A percentile compares a stretch with the other conserved stretches of the same genome.
Evolutionary conservation across 1,140 invertebrate genomes (phyloP).

Genomic region (Drosophila murphyi): DNA sequence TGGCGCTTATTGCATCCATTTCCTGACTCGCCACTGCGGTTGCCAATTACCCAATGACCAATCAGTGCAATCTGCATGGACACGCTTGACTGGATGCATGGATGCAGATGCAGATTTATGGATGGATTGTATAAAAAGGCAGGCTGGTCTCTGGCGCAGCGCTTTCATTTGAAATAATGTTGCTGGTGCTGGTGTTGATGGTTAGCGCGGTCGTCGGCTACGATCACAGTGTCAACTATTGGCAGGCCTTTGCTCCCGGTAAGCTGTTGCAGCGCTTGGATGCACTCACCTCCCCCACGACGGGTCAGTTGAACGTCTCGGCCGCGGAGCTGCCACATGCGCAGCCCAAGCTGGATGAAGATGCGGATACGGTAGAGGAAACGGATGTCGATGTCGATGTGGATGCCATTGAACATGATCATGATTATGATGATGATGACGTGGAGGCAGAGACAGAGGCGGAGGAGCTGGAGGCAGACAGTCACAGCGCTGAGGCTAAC

Average conservation of each 20-base stretch:
- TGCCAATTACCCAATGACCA: conserved; percentile 41
- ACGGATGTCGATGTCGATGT: not conserved
- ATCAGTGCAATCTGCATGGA: conserved; percentile 36
- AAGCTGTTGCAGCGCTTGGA: conserved; percentile 65
- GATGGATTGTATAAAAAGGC: conserved; percentile 27
- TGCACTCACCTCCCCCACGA: conserved; percentile 31
- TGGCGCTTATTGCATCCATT: conserved; percentile 29
- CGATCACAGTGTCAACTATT: conserved; percentile 64
- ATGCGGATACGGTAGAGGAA: not conserved
- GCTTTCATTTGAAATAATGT: conserved; percentile 36
- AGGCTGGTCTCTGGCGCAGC: not conserved
- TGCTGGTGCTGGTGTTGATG: conserved; percentile 46
- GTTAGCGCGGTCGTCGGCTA: conserved; percentile 45
- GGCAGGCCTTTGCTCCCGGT: conserved; percentile 70
- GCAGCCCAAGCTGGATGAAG: conserved; percentile 43
- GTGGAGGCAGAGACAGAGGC: not conserved
- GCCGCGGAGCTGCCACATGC: conserved; percentile 8
- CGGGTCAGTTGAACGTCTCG: not conserved
- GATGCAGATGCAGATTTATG: too few species aligned
- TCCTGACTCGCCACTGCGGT: conserved; percentile 64
- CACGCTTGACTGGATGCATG: conserved; percentile 30
- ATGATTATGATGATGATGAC: conserved; percentile 10
- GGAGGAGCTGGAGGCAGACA: conserved; percentile 17
- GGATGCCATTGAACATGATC: conserved; percentile 16
- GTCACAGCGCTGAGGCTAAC: conserved; percentile 44